Evolutionary conservation across 1,140 invertebrate genomes (phyloP), one percentile per base, ranked within the genome.

Genomic region (Agrypnia vestita): DNA sequence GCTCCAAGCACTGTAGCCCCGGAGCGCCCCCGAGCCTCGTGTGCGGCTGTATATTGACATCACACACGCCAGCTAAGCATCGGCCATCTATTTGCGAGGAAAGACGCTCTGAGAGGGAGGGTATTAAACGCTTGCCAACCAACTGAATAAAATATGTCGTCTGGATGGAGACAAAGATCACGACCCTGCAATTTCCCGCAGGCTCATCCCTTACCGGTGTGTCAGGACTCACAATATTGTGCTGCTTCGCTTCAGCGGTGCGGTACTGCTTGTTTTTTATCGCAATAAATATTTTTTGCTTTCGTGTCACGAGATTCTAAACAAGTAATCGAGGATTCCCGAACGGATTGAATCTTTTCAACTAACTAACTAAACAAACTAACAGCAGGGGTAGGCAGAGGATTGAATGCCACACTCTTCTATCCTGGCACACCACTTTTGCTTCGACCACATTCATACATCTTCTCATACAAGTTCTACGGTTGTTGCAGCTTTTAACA

Each of bases 151-250:
- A 79, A 79, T 79, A 79, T 79, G 77, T 62, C 44, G 79, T 75
- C 72, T 80, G 73, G 19, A 53, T 61, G 64, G 79, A 77, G 71
- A 77, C 79, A 80, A 80, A 80, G 79, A 80, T 80, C 79, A 80
- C 79, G 79, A 80, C 74, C 79, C 13, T 53, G 79, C 75, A 69
- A 76, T 77, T 80, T 56, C 74, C 49, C 12, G 55, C 25, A 59
- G 73, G 35, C 53, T 75, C 53, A 15, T 61, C 53, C 53, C 73
- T 75, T 46, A 46, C 44, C 64, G 43, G 64, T 69, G n/a, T 9
- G 44, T 69, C n/a, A 69, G 61, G 61, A 43, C 62, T 67, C 7
- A 21, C 25, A 21, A 64, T 43, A 64, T n/a, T 19, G 55, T 21
- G 0, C 15, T 7, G 55, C 15, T 59, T 19, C 55, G 19, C 1